phyloP scores from a whole-genome alignment of 2,113 vertebrate genomes.

The Eulemur macaco region DNA sequence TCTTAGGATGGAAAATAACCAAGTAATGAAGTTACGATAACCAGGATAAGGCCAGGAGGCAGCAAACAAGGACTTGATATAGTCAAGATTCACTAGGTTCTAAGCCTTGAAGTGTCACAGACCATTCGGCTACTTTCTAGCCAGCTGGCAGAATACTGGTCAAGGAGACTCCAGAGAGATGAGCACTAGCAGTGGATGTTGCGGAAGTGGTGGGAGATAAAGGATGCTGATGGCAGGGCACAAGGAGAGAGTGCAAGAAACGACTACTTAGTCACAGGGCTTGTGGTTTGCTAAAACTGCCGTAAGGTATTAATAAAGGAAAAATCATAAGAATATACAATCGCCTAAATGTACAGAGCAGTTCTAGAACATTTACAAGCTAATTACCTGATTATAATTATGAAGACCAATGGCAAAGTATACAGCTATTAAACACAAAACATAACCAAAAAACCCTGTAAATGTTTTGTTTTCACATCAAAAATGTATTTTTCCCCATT shows the following conservation, averaged over 20 bases:
- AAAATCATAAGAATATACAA: neutral
- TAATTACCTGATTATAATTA: slow-evolving; percentile 6
- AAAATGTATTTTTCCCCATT: neutral
- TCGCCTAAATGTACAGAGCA: neutral
- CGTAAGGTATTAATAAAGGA: neutral
- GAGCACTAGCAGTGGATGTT: neutral
- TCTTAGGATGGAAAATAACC: neutral
- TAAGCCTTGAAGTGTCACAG: neutral
- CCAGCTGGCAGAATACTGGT: neutral
- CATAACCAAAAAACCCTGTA: neutral
- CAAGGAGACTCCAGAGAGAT: neutral
- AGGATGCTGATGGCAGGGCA: neutral
- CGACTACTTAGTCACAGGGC: neutral
- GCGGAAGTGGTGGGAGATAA: neutral
- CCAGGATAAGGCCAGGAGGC: neutral
- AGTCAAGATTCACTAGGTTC: neutral
- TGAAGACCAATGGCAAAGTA: slow-evolving; percentile 28
- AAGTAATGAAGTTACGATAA: neutral
- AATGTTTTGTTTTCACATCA: slow-evolving; percentile 31
- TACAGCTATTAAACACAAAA: neutral
- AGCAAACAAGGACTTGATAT: neutral
- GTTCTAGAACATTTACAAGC: neutral
- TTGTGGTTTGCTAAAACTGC: neutral
- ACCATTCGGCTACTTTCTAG: neutral
- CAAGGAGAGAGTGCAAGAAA: neutral